These are phyloP conservation scores for Rhea pennata DNA, from an alignment of 2,113 vertebrate genomes.

Conservation along the genomic window DNA sequence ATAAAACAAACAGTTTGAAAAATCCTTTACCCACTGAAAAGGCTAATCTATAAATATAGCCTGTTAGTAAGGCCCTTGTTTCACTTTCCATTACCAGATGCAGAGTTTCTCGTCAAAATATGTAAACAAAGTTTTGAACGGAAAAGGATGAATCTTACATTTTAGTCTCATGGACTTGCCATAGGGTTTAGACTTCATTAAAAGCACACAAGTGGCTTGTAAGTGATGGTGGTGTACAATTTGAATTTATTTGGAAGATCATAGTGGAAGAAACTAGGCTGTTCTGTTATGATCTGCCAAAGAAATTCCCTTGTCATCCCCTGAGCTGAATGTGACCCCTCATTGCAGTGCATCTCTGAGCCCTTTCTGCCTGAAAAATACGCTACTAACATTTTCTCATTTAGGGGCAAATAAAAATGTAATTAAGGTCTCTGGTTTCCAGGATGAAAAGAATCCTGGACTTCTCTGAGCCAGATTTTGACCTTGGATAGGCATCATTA, in stretches of 20 bases:
- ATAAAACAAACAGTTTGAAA: neutral
- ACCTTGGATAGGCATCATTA: neutral
- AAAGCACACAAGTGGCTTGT: neutral
- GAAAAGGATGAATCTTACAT: neutral
- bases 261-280: neutral
- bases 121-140: neutral
- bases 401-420: neutral
- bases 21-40: neutral
- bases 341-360: neutral
- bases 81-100: neutral
- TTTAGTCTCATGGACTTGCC: neutral
- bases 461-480: neutral
- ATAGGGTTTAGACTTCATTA: neutral
- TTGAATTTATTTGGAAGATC: neutral
- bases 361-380: neutral
- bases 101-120: neutral
- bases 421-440: neutral
- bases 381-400: neutral
- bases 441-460: neutral
- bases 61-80: neutral
- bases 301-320: neutral
- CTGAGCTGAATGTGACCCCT: neutral
- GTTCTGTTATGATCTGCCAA: neutral
- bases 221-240: neutral
- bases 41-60: accelerated